Evolutionary conservation across 2,888 invertebrate genomes (phyloP), one percentile per base, ranked within the genome.

Genomic region (Pyrrhopygopsis socrates): DNA sequence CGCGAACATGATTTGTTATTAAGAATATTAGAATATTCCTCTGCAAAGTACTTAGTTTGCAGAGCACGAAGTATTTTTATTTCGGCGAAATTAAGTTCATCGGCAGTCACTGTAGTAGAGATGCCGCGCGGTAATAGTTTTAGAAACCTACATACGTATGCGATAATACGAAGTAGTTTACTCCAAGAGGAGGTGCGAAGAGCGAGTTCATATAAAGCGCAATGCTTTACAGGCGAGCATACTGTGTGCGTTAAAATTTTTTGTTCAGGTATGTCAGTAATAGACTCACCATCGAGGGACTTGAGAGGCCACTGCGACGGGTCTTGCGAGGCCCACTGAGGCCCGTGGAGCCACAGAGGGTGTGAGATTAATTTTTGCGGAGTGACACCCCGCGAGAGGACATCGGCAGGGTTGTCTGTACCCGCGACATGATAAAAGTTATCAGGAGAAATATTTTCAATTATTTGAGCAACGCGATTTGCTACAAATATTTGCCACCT

Each of bases 401-500:
- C 54, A 54, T 78, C 78, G 22, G 78, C 78, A 8, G 70, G 70
- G 45, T 70, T 70, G 20, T 70, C 70, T 15, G 45, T 45, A 38
- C 70, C 70, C 38, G 70, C 70, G 70, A 70, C 70, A 27, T 70
- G 70, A 27, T 70, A 70, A 70, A 70, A 68, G 20, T 78, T 30
- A 22, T 58, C 38, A 34, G 78, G 29, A 27, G 78, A 54, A 54
- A 78, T 78, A 58, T 78, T 77, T 5, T 77, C 76, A 13, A 67
- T 15, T 45, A 77, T 67, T 22, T 77, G 41, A 50, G 50, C 67
- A 41, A 77, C 76, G 65, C 76, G 76, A 22, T 75, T 71, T 5
- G 83, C 65, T 13, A 89, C 81, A 67, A 86, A 89, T 22, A 80
- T 83, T 29, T 84, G 84, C 80, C 84, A 86, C 11, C 82, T 65